phyloP scores from a whole-genome alignment of 2,888 invertebrate species.

The Xylota segnis region DNA sequence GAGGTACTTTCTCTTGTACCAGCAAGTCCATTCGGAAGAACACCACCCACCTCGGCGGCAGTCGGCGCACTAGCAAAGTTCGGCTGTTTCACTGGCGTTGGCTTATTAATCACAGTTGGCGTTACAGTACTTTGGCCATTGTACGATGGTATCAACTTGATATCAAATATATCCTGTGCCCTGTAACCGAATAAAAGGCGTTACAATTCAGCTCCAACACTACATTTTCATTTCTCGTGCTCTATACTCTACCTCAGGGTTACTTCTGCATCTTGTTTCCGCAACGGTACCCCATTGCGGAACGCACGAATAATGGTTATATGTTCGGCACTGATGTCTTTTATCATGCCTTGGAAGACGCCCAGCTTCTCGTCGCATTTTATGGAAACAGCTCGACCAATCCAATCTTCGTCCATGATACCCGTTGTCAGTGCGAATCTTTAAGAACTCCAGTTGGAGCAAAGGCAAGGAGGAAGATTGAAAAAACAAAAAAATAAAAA shows the following conservation, averaged over 20 bases:
- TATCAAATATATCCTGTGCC: conserved; percentile 88
- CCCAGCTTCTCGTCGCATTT: conserved; percentile 92
- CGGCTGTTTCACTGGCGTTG: conserved; percentile 83
- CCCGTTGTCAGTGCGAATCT: conserved; percentile 7
- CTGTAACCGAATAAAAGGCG: conserved; percentile 72
- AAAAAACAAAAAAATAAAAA: too few species aligned
- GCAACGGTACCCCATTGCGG: conserved; percentile 89
- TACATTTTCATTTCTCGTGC: conserved; percentile 1
- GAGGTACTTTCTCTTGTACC: conserved; percentile 77
- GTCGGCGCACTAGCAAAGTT: conserved; percentile 80
- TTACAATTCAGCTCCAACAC: conserved; percentile 85
- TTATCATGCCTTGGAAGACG: conserved; percentile 91
- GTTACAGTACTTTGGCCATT: conserved; percentile 83
- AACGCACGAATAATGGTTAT: conserved; percentile 92
- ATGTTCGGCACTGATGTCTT: conserved; percentile 88
- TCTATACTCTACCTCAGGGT: conserved; percentile 88
- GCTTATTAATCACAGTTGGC: conserved; percentile 84
- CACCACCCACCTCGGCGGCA: conserved; percentile 11
- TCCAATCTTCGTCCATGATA: conserved; percentile 81
- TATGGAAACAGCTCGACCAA: conserved; percentile 93
- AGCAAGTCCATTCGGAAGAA: conserved; percentile 42
- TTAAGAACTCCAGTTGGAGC: conserved; percentile 43
- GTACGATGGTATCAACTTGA: conserved; percentile 90
- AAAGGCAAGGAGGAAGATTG: conserved; percentile 43
- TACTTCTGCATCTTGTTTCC: conserved; percentile 86